phyloP scores from a whole-genome alignment of 2,113 vertebrate genomes.

The Bothrops jararaca region DNA sequence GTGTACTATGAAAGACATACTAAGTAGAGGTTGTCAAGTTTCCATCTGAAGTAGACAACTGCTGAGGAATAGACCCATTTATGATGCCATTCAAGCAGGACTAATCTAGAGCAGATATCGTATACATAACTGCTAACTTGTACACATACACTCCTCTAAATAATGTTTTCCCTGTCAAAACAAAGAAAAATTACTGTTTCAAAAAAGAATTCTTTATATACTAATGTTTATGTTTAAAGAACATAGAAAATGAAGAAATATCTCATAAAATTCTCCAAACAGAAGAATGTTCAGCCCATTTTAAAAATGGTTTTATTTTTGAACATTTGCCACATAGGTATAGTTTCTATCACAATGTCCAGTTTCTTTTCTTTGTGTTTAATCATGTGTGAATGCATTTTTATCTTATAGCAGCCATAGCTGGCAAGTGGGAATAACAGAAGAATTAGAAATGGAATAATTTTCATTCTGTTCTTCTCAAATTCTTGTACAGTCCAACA shows the following conservation, averaged over 20 bases:
- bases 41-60: slow-evolving; percentile 72
- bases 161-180: slow-evolving; percentile 57
- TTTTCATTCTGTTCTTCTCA: neutral
- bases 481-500: neutral
- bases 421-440: neutral
- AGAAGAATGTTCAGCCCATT: neutral
- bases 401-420: neutral
- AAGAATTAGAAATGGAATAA: neutral
- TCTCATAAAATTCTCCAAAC: slow-evolving; percentile 6
- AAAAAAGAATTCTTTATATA: slow-evolving; percentile 55
- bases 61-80: slow-evolving; percentile 76
- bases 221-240: slow-evolving; percentile 55
- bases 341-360: neutral
- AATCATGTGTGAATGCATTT: neutral
- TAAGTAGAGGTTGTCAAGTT: slow-evolving; percentile 81
- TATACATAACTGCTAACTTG: slow-evolving; percentile 70
- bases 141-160: slow-evolving; percentile 58
- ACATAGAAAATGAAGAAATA: slow-evolving; percentile 38
- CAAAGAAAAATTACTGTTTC: slow-evolving; percentile 49
- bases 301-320: neutral
- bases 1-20: slow-evolving; percentile 74
- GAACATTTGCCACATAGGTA: neutral
- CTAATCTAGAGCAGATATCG: slow-evolving; percentile 78
- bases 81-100: slow-evolving; percentile 79
- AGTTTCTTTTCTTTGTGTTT: neutral